Evolutionary conservation across 1,140 invertebrate genomes (phyloP), one percentile per base, ranked within the genome.

Genomic region (Drosophila ficusphila): DNA sequence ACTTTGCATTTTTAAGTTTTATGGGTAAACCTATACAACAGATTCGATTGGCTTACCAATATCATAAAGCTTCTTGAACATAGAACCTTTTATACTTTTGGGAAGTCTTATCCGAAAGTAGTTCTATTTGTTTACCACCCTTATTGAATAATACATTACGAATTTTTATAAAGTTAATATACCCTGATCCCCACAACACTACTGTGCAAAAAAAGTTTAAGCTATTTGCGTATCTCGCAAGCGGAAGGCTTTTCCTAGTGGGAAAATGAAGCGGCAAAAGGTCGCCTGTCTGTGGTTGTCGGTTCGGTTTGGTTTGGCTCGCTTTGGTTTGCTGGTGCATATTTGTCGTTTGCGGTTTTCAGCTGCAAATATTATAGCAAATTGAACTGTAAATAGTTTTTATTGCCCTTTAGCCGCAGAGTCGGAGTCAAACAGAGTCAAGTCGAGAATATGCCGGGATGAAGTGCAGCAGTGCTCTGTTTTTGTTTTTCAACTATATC

Each of bases 381-480:
- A 85, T 85, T 85, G 81, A 85, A 85, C 82, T 86, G 81, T 88
- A 85, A 85, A 85, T 85, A 85, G 81, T 85, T 85, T 74, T 85
- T 85, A 85, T 85, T 76, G 81, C 76, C 81, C 67, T 65, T 64
- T 61, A 61, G 73, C 70, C 81, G 34, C 81, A 76, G 36, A 19
- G 44, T 25, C 36, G 8, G 7, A 51, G 42, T 49, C 31, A 33
- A 65, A 27, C 25, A 4, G 53, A 23, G 52, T 29, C 18, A n/a
- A 42, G 57, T n/a, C 38, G 58, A 61, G 60, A 56, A 58, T 61
- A 65, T 38, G 53, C 46, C 36, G 34, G 75, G 11, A 39, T 54
- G 31, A 64, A 48, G 42, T 39, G 49, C 51, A 56, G 71, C 44
- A 78, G 61, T 71, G 53, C 75, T 85, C 46, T 46, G 72, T 60